Evolutionary conservation across 2,797 vertebrate genomes (phyloP).

Genomic region (Notolepis coatsorum): DNA sequence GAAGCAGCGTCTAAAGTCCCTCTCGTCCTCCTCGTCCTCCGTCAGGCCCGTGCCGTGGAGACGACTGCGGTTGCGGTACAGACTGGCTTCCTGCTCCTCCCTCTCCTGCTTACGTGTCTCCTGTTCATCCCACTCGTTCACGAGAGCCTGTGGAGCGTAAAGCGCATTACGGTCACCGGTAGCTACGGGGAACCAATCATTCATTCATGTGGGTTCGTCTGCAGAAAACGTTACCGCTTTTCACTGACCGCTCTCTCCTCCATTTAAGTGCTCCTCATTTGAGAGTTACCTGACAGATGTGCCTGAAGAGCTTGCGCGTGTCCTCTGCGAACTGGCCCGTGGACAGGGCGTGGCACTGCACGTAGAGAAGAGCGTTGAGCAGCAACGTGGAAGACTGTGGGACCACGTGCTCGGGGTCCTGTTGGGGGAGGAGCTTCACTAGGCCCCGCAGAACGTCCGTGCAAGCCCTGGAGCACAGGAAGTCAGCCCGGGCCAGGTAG

Average conservation of each 20-base stretch:
- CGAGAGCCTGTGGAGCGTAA: constrained; percentile 85
- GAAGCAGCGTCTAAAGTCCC: constrained; percentile 88
- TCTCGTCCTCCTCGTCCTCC: constrained; percentile 93
- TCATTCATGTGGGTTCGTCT: too few species aligned
- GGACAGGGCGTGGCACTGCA: constrained; percentile 87
- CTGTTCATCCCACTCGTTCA: constrained; percentile 98
- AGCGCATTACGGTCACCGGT: neutral
- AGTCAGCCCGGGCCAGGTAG: constrained; percentile 88
- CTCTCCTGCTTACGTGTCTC: constrained; percentile 81
- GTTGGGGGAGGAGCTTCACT: constrained; percentile 80
- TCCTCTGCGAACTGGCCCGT: constrained; percentile 85
- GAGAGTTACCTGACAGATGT: constrained; percentile 96
- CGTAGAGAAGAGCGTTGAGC: constrained; percentile 87
- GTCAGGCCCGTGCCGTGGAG: constrained; percentile 80
- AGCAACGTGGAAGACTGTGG: constrained; percentile 85
- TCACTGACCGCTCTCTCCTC: constrained; percentile 29
- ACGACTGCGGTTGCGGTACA: constrained; percentile 87
- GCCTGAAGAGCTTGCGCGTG: constrained; percentile 88
- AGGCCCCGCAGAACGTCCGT: constrained; percentile 84
- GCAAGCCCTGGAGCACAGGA: constrained; percentile 88
- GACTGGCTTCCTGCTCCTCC: constrained; percentile 84
- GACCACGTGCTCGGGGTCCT: constrained; percentile 64
- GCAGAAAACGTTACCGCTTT: too few species aligned
- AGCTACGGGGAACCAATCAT: too few species aligned
- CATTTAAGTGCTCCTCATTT: too few species aligned